Evolutionary conservation across 1,140 invertebrate genomes (phyloP).

Genomic region (Caenorhabditis latens): DNA sequence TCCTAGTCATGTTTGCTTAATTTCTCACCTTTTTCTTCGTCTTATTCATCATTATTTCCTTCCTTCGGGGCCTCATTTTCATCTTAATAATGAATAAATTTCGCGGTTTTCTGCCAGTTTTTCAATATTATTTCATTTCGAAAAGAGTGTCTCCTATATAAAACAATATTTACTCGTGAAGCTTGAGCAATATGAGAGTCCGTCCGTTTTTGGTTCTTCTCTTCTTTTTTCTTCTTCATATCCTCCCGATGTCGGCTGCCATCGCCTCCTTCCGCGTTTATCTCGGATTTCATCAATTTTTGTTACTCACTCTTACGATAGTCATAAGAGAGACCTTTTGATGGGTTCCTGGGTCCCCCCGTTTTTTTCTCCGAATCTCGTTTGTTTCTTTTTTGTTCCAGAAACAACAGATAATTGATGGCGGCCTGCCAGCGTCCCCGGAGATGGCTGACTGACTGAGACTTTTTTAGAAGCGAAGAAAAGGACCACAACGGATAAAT

Average conservation of each 20-base stretch:
- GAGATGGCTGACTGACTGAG: conserved; percentile 50
- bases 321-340: conserved; percentile 38
- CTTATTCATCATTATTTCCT: background rate
- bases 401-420: conserved; percentile 54
- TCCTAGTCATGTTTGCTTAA: background rate
- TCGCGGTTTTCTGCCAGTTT: background rate
- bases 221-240: background rate
- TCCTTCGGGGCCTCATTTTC: conserved; percentile 37
- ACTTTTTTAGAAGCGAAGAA: too few relatives aligned
- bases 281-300: conserved; percentile 55
- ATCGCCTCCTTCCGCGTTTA: conserved; percentile 45
- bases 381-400: conserved; percentile 43
- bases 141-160: background rate
- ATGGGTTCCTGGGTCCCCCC: conserved; percentile 5
- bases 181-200: conserved; percentile 45
- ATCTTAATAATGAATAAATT: conserved; percentile 38
- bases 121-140: conserved; percentile 27
- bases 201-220: conserved; percentile 9
- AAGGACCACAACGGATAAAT: conserved; percentile 19
- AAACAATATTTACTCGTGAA: conserved; percentile 39
- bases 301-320: conserved; percentile 50
- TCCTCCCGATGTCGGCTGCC: background rate
- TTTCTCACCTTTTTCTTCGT: background rate
- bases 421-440: conserved; percentile 44
- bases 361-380: background rate